Conservation (phyloP, 2,113 vertebrate genomes). For the Chaetodon trifascialis region DNA sequence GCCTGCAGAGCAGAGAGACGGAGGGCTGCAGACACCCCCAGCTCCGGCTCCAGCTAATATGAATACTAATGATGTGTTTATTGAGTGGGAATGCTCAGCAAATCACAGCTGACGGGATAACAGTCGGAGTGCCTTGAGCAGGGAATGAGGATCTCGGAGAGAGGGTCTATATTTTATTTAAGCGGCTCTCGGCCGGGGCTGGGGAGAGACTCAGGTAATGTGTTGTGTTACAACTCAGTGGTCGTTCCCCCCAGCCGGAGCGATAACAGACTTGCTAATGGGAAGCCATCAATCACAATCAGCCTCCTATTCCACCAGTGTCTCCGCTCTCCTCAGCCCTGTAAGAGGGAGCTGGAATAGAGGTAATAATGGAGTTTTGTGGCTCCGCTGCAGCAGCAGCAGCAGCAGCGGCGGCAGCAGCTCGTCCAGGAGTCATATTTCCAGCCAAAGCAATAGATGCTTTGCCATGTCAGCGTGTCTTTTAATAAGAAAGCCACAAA, state of each 20-base stretch:
- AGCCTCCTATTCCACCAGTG: constrained; percentile 89
- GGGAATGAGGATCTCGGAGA: constrained; percentile 93
- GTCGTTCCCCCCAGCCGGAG: constrained; percentile 92
- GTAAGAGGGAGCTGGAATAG: constrained; percentile 78
- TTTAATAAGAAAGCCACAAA: constrained; percentile 60
- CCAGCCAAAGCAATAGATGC: constrained; percentile 78
- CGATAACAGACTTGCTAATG: constrained; percentile 94
- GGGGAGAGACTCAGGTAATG: constrained; percentile 90
- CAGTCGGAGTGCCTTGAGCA: constrained; percentile 84
- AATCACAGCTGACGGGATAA: constrained; percentile 92
- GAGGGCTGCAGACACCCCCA: constrained; percentile 70
- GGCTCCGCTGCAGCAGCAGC: constrained; percentile 62
- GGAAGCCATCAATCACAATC: constrained; percentile 98
- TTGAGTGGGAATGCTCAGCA: constrained; percentile 89
- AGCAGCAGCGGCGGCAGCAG: constrained; percentile 55
- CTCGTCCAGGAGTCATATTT: constrained; percentile 86
- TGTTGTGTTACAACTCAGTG: constrained; percentile 98
- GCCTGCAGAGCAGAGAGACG: background rate
- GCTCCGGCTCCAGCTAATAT: constrained; percentile 88
- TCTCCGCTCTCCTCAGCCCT: constrained; percentile 83
- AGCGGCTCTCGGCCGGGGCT: constrained; percentile 78
- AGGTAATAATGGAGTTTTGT: constrained; percentile 91
- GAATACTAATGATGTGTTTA: constrained; percentile 94
- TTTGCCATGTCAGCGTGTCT: constrained; percentile 88
- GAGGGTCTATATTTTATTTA: constrained; percentile 96